Evolutionary conservation across 2,888 invertebrate genomes (phyloP).

Genomic region (Cryptocephalus moraei): DNA sequence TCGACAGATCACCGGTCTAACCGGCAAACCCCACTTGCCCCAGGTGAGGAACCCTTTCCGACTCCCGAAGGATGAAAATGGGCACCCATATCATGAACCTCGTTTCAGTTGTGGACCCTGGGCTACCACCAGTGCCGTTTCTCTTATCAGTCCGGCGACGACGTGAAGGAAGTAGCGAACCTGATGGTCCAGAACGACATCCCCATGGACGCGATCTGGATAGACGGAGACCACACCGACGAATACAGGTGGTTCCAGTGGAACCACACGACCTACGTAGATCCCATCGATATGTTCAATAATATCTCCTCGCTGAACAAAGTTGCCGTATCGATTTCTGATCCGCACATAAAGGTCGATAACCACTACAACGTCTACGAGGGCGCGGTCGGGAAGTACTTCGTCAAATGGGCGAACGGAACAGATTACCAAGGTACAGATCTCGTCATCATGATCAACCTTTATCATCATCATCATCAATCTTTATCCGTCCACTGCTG

Average conservation of each 20-base stretch:
- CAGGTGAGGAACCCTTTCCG: constrained; percentile 32
- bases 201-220: constrained; percentile 91
- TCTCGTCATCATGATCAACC: too few relatives aligned
- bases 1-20: constrained; percentile 72
- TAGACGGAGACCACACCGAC: constrained; percentile 97
- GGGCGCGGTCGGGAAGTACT: constrained; percentile 50
- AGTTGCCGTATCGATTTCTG: constrained; percentile 86
- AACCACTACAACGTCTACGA: constrained; percentile 75
- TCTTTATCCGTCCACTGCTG: too few relatives aligned
- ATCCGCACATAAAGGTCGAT: constrained; percentile 94
- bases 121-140: constrained; percentile 17
- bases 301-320: constrained; percentile 79
- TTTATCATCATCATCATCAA: too few relatives aligned
- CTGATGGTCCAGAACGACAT: constrained; percentile 83
- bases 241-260: constrained; percentile 91
- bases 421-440: constrained; percentile 10
- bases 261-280: constrained; percentile 75
- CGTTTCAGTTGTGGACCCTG: constrained; percentile 13
- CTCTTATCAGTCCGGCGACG: constrained; percentile 74
- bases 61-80: neutral
- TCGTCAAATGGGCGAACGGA: constrained; percentile 11
- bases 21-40: constrained; percentile 76
- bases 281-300: constrained; percentile 63
- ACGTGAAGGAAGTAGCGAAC: constrained; percentile 69
- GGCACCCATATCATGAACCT: neutral